Evolutionary conservation across 1,140 invertebrate genomes (phyloP), one percentile per base, ranked within the genome.

Genomic region (Bilobella aurantiaca): DNA sequence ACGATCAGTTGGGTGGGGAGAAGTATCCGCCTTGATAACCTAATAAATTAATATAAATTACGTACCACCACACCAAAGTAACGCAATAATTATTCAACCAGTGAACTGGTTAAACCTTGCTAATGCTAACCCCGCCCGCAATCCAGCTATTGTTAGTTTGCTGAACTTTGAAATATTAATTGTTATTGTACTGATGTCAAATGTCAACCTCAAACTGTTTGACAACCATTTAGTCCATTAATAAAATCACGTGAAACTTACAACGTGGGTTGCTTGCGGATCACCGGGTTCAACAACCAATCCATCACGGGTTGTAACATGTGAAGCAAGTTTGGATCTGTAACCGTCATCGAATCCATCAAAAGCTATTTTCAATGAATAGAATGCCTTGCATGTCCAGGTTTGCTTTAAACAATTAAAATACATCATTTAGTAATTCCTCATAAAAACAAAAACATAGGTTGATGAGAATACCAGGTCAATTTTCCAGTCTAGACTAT

Each of bases 251-350:
- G 34, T n/a, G 18, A 16, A 79, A 84, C 81, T 89, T 81, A 96
- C 92, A 73, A 96, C 84, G 79, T 97, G 94, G 5, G 91, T 91
- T 75, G 89, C 91, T 71, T 84, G 82, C 32, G 86, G 81, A 82
- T 93, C 90, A 67, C 89, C 86, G 49, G 87, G 77, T 64, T 84
- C 79, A 53, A 86, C 86, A 56, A 85, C 79, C 69, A 82, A 82
- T 58, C 92, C 93, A 23, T 65, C 91, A 91, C 78, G 95, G 93
- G 74, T 87, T 83, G 67, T 86, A 80, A 34, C 94, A 82, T 46
- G 95, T 83, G 75, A 95, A 91, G 49, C 84, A 84, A 93, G 97
- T 96, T 75, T 96, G 90, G 73, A 85, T 84, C 74, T 87, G 85
- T 76, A 97, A 93, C 91, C 89, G 60, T 87, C 83, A 1, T 87